Base-by-base conservation (phyloP, 1,140 invertebrate genomes). In the Lordiphosa stackelbergi region DNA sequence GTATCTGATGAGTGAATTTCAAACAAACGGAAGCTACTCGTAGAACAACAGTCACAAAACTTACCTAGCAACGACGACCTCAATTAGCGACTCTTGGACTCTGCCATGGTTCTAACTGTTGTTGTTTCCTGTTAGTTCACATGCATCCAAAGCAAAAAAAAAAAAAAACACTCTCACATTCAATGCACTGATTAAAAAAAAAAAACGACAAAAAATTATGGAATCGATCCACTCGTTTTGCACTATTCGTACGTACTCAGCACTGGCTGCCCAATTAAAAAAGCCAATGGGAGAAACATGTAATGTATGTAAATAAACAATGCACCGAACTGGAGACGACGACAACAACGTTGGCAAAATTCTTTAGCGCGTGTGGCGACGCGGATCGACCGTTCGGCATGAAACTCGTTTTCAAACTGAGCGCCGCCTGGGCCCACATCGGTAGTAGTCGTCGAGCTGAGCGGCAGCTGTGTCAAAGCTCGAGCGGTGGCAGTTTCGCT, bases 331-430 rank as follows among this genome's bases (percentile, higher is more conserved):
- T 22, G 43, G 22, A 45, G 13, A 34, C 43, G 7, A 41, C 38
- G 0, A 41, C 38, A 8, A 41, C 38, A 13, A 19, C 12, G 12
- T 28, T 40, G 38, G 46, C 46, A 51, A 81, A 75, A 71, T 71
- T 54, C 36, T 51, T 35, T 46, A 51, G 55, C 69, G 54, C 69
- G 74, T 61, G 48, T 46, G 52, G 66, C 73, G 69, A 51, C 54
- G 22, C 22, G 22, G 52, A 74, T 69, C 74, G 77, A 75, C 74
- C 75, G 75, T 69, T 71, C 77, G 75, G 62, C 56, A 64, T 69
- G 75, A 72, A 81, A 81, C 77, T 79, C 63, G 75, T 79, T 79
- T 81, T 56, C 56, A 73, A 69, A 79, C 68, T 79, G 77, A 81
- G 59, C 52, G 41, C 46, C 19, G 19, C 19, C 61, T 59, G 52